phyloP scores from a whole-genome alignment of 92 coral and sea anemone genomes.

The Zoanthus sansibaricus region DNA sequence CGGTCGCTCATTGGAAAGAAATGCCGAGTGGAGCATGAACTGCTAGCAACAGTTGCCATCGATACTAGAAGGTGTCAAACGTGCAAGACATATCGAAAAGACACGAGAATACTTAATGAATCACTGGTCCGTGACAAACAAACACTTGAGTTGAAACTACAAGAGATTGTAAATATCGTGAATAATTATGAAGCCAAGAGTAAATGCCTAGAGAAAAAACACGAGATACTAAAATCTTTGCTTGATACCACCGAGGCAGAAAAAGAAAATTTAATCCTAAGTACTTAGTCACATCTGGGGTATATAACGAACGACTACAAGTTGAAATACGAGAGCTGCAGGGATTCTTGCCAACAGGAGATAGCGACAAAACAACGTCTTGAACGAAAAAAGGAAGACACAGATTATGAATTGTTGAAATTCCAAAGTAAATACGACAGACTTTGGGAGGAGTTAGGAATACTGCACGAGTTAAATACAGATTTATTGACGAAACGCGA shows the following conservation, averaged over 20 bases:
- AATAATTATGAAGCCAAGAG: conserved; percentile 33
- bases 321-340: conserved; percentile 57
- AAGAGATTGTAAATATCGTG: conserved; percentile 42
- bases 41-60: conserved; percentile 26
- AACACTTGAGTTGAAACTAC: conserved; percentile 24
- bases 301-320: conserved; percentile 47
- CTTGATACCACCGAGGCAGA: conserved; percentile 13
- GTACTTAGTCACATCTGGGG: conserved; percentile 57
- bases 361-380: conserved; percentile 40
- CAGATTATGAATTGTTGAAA: conserved; percentile 51
- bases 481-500: conserved; percentile 37
- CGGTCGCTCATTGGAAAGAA: conserved; percentile 42
- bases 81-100: conserved; percentile 43
- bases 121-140: conserved; percentile 41
- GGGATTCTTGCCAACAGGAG: conserved; percentile 52
- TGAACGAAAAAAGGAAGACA: conserved; percentile 42
- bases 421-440: conserved; percentile 42
- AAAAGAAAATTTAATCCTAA: conserved; percentile 43
- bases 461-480: conserved; percentile 31
- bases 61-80: conserved; percentile 25
- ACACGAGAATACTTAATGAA: conserved; percentile 42
- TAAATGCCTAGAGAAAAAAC: conserved; percentile 13
- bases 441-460: conserved; percentile 39
- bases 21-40: conserved; percentile 13
- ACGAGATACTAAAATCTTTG: not conserved